Conservation (phyloP, 23 tunicate genomes). For the Aplidium turbinatum region DNA sequence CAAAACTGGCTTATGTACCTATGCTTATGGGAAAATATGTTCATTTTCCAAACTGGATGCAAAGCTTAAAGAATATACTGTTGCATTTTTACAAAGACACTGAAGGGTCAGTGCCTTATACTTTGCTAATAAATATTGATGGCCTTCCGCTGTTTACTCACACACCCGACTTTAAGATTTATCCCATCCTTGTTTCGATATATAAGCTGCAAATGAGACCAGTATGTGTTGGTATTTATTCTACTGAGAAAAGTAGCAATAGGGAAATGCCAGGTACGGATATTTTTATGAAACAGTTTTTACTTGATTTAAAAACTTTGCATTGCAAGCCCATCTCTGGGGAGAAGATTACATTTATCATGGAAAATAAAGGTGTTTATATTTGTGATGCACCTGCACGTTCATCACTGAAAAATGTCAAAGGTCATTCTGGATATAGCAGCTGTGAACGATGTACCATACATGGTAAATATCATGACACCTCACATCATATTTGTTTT, state of each 20-base stretch:
- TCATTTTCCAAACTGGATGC: conserved; percentile 50
- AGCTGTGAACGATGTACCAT: conserved; percentile 46
- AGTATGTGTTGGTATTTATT: conserved; percentile 53
- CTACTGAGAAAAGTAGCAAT: conserved; percentile 17
- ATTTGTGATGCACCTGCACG: conserved; percentile 60
- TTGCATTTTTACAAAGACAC: not conserved
- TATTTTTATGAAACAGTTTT: conserved; percentile 31
- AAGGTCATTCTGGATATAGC: conserved; percentile 45
- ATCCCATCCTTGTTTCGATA: conserved; percentile 49
- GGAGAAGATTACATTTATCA: not conserved
- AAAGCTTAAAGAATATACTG: conserved; percentile 7
- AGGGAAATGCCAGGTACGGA: conserved; percentile 49
- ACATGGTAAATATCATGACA: conserved; percentile 25
- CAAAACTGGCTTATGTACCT: conserved; percentile 1
- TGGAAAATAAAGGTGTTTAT: conserved; percentile 12
- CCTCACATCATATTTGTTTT: conserved; percentile 17
- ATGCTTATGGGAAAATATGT: conserved; percentile 47
- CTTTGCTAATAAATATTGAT: conserved; percentile 47
- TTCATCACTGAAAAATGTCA: conserved; percentile 29
- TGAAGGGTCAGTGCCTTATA: not conserved
- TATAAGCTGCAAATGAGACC: conserved; percentile 46
- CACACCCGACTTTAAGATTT: conserved; percentile 45
- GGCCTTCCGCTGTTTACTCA: conserved; percentile 51
- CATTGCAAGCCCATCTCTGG: not conserved
- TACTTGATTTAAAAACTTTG: conserved; percentile 26